These are phyloP conservation scores for Geotrupes spiniger DNA, from an alignment of 2,888 invertebrate genomes.

Conservation along the genomic window DNA sequence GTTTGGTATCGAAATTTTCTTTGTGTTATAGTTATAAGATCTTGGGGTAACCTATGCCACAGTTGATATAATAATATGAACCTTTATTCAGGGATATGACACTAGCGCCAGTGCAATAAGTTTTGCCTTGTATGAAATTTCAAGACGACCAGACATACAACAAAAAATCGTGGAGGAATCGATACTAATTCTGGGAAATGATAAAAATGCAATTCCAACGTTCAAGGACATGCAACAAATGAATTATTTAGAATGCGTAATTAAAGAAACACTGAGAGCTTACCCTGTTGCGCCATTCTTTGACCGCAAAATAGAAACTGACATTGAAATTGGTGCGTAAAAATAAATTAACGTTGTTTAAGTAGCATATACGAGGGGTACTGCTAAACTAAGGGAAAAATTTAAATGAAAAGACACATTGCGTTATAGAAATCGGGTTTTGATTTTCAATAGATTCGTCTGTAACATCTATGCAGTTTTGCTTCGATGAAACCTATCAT, in stretches of 20 bases:
- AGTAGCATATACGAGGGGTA: too few species aligned
- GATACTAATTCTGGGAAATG: constrained; percentile 9
- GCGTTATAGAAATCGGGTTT: too few species aligned
- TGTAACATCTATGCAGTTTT: too few species aligned
- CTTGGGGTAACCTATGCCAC: too few species aligned
- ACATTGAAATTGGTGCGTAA: not conserved
- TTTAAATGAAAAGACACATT: too few species aligned
- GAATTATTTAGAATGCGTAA: constrained; percentile 27
- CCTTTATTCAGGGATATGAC: constrained; percentile 27
- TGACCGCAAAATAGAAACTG: constrained; percentile 9
- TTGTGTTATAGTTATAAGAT: too few species aligned
- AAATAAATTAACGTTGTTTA: too few species aligned
- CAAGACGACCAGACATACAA: constrained; percentile 28
- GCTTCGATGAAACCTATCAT: too few species aligned
- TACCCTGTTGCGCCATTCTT: constrained; percentile 22
- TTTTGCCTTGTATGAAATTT: constrained; percentile 25
- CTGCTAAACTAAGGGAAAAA: too few species aligned
- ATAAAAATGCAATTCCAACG: not conserved
- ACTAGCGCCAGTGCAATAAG: constrained; percentile 25
- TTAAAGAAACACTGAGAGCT: constrained; percentile 26
- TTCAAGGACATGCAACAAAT: constrained; percentile 20
- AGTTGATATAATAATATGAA: not conserved
- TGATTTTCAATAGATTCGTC: too few species aligned
- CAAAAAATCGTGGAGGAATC: constrained; percentile 28
- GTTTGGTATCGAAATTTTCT: too few species aligned